Conservation (phyloP, 2,888 invertebrate genomes). For the Saturnia pavonia region DNA sequence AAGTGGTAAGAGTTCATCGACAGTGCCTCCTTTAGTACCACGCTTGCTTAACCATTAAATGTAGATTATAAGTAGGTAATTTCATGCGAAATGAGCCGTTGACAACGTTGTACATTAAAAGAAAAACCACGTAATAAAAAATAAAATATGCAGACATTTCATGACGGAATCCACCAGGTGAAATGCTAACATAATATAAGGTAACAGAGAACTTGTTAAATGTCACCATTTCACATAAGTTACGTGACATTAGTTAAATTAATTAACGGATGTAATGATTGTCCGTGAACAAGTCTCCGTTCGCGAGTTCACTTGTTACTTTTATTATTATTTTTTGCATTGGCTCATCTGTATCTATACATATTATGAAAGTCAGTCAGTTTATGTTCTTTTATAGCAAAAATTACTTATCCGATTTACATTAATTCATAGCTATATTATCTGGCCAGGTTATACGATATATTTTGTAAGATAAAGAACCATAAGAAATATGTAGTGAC, state of each 20-base stretch:
- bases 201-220: conserved; percentile 6
- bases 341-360: no score
- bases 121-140: background rate
- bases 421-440: no score
- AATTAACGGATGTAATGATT: background rate
- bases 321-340: background rate
- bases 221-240: background rate
- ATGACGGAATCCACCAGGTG: conserved; percentile 4
- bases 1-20: no score
- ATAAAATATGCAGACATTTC: background rate
- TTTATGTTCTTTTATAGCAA: no score
- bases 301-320: background rate
- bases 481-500: no score
- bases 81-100: background rate
- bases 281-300: background rate
- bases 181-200: conserved; percentile 15
- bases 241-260: conserved; percentile 10
- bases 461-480: no score
- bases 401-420: no score
- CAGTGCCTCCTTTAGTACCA: background rate
- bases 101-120: background rate
- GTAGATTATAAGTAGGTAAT: background rate
- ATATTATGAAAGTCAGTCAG: no score
- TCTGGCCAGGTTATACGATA: no score
- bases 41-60: background rate